Conservation (phyloP, 2,888 invertebrate species). For the Alloscopus bannaensis region DNA sequence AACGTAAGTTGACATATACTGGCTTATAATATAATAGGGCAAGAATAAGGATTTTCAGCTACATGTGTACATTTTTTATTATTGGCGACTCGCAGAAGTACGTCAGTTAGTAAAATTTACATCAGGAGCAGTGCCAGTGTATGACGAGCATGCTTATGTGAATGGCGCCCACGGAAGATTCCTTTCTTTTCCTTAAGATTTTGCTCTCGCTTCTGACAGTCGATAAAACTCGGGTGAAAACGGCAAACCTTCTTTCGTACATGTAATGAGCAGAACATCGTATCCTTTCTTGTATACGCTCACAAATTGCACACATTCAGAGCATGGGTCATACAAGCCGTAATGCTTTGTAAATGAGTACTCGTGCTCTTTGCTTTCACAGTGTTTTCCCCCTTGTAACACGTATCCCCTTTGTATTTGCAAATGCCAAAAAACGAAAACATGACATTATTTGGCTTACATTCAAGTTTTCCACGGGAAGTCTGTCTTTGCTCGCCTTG, state of each 20-base stretch:
- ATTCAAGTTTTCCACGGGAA: conserved; percentile 51
- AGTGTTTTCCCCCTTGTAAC: not conserved
- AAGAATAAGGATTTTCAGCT: not conserved
- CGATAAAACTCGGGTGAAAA: conserved; percentile 28
- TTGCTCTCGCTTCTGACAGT: conserved; percentile 12
- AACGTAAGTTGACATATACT: too few relatives aligned
- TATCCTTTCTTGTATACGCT: not conserved
- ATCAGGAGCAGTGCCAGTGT: conserved; percentile 2
- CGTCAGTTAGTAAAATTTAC: not conserved
- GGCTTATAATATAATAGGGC: not conserved
- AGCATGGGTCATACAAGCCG: not conserved
- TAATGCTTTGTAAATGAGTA: conserved; percentile 7
- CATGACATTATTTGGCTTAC: conserved; percentile 45
- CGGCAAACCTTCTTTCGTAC: conserved; percentile 19
- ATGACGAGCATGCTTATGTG: conserved; percentile 48
- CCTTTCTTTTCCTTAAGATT: not conserved
- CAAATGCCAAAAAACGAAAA: conserved; percentile 61
- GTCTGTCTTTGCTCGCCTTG: conserved; percentile 52
- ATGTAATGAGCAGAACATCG: too few relatives aligned
- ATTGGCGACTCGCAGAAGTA: not conserved
- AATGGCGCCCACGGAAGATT: conserved; percentile 41
- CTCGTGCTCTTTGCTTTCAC: conserved; percentile 20
- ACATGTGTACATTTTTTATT: not conserved
- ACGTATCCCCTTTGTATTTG: conserved; percentile 1
- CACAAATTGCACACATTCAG: not conserved